Base-by-base conservation (phyloP, 2,797 vertebrate species). In the Rallus crepitans region DNA sequence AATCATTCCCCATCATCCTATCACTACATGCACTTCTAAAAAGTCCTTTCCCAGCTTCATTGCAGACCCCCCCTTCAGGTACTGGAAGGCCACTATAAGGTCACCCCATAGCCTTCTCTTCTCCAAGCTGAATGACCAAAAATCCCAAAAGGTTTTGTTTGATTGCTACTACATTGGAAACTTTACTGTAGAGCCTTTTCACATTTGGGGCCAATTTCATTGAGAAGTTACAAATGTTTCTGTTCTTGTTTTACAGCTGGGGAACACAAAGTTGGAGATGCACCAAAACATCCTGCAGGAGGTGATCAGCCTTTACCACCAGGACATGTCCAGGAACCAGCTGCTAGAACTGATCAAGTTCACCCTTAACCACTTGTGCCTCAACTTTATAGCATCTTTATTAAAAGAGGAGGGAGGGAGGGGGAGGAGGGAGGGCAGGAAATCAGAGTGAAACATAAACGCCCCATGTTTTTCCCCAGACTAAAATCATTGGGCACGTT, bases 301-400 rank as follows among this genome's bases (percentile, higher is more conserved):
- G 94, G 68, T 47, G 92, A 93, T 90, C 95, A 95, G 89, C 93
- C 64, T 93, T 92, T 97, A 78, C 97, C 96, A 78, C 94, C 97
- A 82, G 93, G 94, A 93, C 96, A 97, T 3, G 60, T 72, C 39
- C 96, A 90, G 61, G 97, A 97, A 89, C 40, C 95, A 91, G 78
- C 93, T 94, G 87, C 92, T 61, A 83, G 94, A 95, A 95, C 87
- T 66, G 91, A 97, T 86, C 66, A 81, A 85, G 84, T 95, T 95
- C 96, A 97, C 21, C 66, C 93, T 95, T 96, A 95, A 95, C 93
- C 97, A 94, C 80, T 88, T 37, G 97, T 98, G 96, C 93, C 96
- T 98, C 96, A 89, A 84, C 40, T 91, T 96, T 91, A 94, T 95
- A 96, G 73, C 82, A 94, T 92, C 94, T 69, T 95, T 96, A 76